Base-by-base conservation (phyloP, 2,113 vertebrate genomes). In the Canis aureus region DNA sequence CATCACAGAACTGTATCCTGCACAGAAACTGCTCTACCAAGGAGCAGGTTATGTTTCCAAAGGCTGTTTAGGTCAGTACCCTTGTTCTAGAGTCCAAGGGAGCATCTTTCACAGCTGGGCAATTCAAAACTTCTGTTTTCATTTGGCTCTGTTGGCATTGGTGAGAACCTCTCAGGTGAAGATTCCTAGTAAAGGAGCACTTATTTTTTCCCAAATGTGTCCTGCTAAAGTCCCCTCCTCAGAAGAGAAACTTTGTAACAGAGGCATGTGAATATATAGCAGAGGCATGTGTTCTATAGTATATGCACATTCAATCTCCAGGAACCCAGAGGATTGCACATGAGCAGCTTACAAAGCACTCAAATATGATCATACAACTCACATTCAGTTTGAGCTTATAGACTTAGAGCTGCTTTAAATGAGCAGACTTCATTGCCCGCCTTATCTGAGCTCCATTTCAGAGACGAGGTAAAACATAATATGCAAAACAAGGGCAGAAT, bases 341-440 rank as follows among this genome's bases (percentile, higher is more conserved):
- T 2, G 59, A 49, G 49, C 82, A 95, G 83, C 69, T 81, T 71
- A 64, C 17, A 38, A 73, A 6, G 57, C 55, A 82, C 49, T 60
- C 82, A 89, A 71, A 97, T 76, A 55, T 49, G 59, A 64, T 85
- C 80, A 96, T 49, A 94, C 81, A 79, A 78, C 29, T 57, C 73
- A 83, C 67, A 85, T 91, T 55, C 78, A 84, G 55, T 64, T 32
- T 71, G 55, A 91, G 11, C 23, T 95, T 35, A 53, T 2, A 27
- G 29, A 80, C 7, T 73, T 35, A 76, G 64, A 73, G 43, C 59
- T 43, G 11, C 43, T 80, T 66, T 69, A 35, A 83, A 59, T 51
- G 53, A 53, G 38, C 59, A 66, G 80, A 84, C 19, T 74, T 71
- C 60, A 57, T 27, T 27, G 29, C 11, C n/a, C 66, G 53, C 5